Percentiles rank a stretch among this genome's conserved stretches.
Conservation (phyloP, 1,140 invertebrate species). For the Sitodiplosis mosellana region DNA sequence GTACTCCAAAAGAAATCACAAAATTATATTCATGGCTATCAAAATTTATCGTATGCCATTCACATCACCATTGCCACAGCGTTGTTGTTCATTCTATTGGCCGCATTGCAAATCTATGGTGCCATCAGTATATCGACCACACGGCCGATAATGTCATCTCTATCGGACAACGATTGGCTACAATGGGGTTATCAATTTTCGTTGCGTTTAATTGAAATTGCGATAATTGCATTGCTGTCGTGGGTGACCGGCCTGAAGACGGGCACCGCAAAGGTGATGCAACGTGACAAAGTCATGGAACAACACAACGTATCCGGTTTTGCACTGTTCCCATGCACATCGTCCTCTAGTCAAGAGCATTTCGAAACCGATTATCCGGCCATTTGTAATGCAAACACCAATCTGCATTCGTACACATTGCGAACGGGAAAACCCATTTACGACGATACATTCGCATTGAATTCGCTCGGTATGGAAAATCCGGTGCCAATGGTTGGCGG, state of each 20-base stretch:
- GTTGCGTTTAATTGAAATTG: conserved; percentile 62
- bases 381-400: conserved; percentile 68
- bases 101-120: conserved; percentile 63
- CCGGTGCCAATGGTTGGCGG: conserved; percentile 3
- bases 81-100: conserved; percentile 60
- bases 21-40: conserved; percentile 43
- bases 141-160: conserved; percentile 16
- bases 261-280: conserved; percentile 25
- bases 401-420: conserved; percentile 62
- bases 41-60: conserved; percentile 56
- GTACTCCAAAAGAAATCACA: conserved; percentile 44
- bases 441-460: conserved; percentile 30
- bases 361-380: conserved; percentile 61
- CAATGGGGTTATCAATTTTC: conserved; percentile 80
- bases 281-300: conserved; percentile 33
- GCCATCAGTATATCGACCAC: conserved; percentile 29
- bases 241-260: conserved; percentile 60
- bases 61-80: conserved; percentile 72
- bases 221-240: conserved; percentile 59
- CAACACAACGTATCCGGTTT: conserved; percentile 43
- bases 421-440: conserved; percentile 58
- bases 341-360: conserved; percentile 58
- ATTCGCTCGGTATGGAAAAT: conserved; percentile 9
- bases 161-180: conserved; percentile 43
- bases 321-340: conserved; percentile 55